Evolutionary conservation across 2,113 vertebrate species (phyloP).

Genomic region (Ornithorhynchus anatinus): DNA sequence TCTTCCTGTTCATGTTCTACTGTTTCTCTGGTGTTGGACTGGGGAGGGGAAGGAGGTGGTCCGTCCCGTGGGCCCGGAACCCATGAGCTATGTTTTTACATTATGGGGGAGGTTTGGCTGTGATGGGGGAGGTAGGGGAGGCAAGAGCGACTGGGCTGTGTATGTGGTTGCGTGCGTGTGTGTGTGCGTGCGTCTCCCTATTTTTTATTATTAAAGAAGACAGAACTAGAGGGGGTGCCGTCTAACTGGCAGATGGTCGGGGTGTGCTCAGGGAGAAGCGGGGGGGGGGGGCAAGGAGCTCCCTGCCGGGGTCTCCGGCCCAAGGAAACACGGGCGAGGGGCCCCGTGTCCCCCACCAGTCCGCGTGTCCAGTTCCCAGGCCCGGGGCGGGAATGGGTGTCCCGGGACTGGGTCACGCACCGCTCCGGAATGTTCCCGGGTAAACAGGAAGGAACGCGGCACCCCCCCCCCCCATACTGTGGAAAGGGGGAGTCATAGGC

Average conservation of each 20-base stretch:
- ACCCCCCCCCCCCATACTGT: conserved; percentile 1
- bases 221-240: neutral
- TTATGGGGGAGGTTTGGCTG: neutral
- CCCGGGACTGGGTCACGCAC: neutral
- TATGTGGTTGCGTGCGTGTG: too few relatives aligned
- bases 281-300: neutral
- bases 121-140: conserved; percentile 2
- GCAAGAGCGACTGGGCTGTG: neutral
- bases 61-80: conserved; percentile 42
- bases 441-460: conserved; percentile 39
- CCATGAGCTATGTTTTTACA: conserved; percentile 12
- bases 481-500: neutral
- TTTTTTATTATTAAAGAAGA: neutral
- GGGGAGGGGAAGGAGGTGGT: neutral
- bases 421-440: conserved; percentile 21
- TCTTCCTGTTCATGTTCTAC: neutral
- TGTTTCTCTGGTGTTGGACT: neutral
- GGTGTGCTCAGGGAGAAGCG: too few relatives aligned
- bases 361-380: neutral
- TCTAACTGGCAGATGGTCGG: neutral
- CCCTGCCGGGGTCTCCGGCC: neutral
- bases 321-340: neutral
- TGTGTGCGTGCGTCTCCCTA: too few relatives aligned
- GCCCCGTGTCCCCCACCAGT: neutral
- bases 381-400: neutral